phyloP scores from a whole-genome alignment of 2,113 vertebrate species.

The Syngnathoides biaculeatus region DNA sequence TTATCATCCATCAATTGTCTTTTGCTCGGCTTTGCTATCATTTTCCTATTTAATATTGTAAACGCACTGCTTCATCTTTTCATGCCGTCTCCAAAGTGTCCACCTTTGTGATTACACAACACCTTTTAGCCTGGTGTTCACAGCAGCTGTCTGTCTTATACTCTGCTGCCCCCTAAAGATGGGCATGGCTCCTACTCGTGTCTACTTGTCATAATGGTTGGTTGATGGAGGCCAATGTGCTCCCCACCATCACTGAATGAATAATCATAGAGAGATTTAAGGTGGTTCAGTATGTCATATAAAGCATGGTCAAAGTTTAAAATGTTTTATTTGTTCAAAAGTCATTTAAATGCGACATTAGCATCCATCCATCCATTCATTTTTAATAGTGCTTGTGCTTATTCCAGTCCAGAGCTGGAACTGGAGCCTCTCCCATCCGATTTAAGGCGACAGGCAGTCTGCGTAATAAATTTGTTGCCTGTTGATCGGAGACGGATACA shows the following conservation, averaged over 20 bases:
- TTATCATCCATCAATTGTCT: not conserved
- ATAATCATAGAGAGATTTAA: not conserved
- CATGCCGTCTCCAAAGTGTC: not conserved
- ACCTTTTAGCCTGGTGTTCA: constrained; percentile 13
- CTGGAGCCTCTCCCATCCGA: too few relatives aligned
- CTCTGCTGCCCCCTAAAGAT: constrained; percentile 62
- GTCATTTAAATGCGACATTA: too few relatives aligned
- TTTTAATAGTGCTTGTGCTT: too few relatives aligned
- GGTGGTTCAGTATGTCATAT: too few relatives aligned
- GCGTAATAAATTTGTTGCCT: too few relatives aligned
- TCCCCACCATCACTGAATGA: not conserved
- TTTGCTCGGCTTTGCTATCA: not conserved
- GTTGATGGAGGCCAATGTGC: not conserved
- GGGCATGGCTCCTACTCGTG: not conserved
- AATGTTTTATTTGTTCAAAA: too few relatives aligned
- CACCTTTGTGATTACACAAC: constrained; percentile 3
- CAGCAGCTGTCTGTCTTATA: constrained; percentile 24
- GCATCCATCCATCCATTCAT: too few relatives aligned
- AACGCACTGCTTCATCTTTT: not conserved
- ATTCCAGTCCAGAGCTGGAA: too few relatives aligned
- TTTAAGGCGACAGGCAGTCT: too few relatives aligned
- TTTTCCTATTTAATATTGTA: not conserved
- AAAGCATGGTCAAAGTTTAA: too few relatives aligned
- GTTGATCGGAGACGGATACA: too few relatives aligned
- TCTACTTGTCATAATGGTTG: not conserved